Evolutionary conservation across 37 sponge, comb jelly and placozoan species (phyloP).

Genomic region (Hexactinellida sp.): DNA sequence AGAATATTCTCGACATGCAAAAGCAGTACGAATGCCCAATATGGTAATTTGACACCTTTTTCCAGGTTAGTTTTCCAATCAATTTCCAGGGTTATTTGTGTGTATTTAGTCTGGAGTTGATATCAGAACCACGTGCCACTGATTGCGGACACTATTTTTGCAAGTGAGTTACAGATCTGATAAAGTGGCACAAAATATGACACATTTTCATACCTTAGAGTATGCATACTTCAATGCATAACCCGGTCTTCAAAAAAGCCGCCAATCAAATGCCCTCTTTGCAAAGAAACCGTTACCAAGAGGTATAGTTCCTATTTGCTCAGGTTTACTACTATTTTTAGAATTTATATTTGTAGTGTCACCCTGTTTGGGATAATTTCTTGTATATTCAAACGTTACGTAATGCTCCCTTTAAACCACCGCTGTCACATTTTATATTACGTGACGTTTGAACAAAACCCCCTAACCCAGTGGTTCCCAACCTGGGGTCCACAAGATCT

Average conservation of each 20-base stretch:
- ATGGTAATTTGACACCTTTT: background rate
- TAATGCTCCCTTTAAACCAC: too few species aligned
- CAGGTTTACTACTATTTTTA: too few species aligned
- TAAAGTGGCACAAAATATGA: too few species aligned
- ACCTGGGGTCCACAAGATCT: background rate
- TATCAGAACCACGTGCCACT: background rate
- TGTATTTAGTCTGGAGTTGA: background rate
- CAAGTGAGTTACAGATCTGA: too few species aligned
- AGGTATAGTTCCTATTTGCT: slow-evolving; percentile 8
- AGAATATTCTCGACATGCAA: background rate
- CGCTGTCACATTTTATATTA: too few species aligned
- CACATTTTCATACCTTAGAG: background rate
- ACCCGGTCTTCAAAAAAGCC: background rate
- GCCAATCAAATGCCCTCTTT: background rate
- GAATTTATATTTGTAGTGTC: too few species aligned
- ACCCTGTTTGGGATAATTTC: too few species aligned
- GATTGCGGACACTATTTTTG: slow-evolving; percentile 12
- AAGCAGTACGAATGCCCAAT: background rate
- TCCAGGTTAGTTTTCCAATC: background rate
- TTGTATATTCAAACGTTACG: too few species aligned
- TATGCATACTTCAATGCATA: background rate
- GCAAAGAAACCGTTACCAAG: background rate
- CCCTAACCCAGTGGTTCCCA: too few species aligned
- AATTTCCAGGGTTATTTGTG: background rate
- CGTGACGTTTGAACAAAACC: too few species aligned